These are phyloP conservation scores for Oxygymnocypris stewartii DNA, from an alignment of 2,113 vertebrate genomes.

Conservation along the genomic window DNA sequence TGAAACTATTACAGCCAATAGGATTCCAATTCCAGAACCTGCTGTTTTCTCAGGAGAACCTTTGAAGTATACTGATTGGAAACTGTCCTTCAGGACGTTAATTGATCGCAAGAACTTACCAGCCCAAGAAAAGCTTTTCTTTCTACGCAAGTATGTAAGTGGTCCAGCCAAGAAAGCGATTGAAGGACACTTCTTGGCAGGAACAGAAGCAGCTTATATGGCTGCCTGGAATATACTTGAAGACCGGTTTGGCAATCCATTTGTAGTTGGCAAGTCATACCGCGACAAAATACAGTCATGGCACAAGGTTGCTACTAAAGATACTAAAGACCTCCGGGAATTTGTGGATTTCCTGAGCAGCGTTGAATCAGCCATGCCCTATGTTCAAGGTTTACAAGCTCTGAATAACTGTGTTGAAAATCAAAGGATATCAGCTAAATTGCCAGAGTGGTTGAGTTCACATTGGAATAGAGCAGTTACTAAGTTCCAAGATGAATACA, in stretches of 20 bases:
- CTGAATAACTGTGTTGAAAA: conserved; percentile 55
- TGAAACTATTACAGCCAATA: conserved; percentile 25
- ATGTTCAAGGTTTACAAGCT: conserved; percentile 47
- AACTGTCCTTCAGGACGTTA: background rate
- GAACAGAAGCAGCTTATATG: conserved; percentile 34
- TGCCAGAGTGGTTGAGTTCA: conserved; percentile 44
- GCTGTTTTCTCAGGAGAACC: no score
- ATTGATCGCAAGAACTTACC: conserved; percentile 49
- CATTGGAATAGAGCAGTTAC: conserved; percentile 49
- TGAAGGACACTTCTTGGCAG: conserved; percentile 41
- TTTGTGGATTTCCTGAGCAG: conserved; percentile 51
- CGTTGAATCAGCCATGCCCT: conserved; percentile 47
- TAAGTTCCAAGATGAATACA: conserved; percentile 41
- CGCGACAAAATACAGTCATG: conserved; percentile 41
- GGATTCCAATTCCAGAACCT: background rate
- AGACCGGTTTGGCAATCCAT: conserved; percentile 36
- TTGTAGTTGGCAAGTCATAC: conserved; percentile 22
- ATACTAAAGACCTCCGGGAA: conserved; percentile 27
- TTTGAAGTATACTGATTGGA: no score
- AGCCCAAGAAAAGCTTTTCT: conserved; percentile 42
- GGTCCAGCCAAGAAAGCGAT: conserved; percentile 44
- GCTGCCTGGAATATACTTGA: conserved; percentile 50
- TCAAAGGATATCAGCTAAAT: conserved; percentile 43
- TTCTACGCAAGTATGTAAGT: conserved; percentile 44
- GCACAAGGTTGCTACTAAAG: conserved; percentile 47